These are phyloP conservation scores for Poecilobothrus nobilitatus DNA, from an alignment of 2,888 invertebrate species.

Conservation along the genomic window DNA sequence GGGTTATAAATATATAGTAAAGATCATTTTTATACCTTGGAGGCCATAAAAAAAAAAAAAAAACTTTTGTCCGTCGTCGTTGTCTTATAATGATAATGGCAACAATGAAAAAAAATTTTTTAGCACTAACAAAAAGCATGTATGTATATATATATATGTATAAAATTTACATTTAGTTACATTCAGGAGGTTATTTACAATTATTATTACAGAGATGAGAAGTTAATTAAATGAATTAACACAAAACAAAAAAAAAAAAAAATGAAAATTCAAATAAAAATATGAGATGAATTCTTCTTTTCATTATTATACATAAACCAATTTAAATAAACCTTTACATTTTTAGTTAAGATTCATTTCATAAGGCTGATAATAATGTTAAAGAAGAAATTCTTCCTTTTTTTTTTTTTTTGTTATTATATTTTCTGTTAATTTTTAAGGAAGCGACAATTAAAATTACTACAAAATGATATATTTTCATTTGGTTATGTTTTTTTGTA, in stretches of 20 bases:
- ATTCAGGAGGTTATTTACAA: background rate
- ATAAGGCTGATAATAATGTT: no score
- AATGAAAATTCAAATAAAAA: background rate
- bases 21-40: background rate
- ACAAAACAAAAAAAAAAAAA: background rate
- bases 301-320: no score
- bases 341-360: no score
- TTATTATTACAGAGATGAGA: background rate
- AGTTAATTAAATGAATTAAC: conserved; percentile 1
- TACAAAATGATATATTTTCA: no score
- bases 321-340: no score
- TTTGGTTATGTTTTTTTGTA: no score
- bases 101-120: background rate
- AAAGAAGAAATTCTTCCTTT: no score
- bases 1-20: background rate
- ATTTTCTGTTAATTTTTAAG: no score
- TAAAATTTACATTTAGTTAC: background rate
- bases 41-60: background rate
- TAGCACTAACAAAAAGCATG: no score
- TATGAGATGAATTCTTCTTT: background rate
- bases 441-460: no score
- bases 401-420: no score
- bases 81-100: background rate
- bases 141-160: no score
- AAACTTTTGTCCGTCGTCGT: background rate